phyloP scores from a whole-genome alignment of 1,140 invertebrate genomes.

The Vanessa tameamea region DNA sequence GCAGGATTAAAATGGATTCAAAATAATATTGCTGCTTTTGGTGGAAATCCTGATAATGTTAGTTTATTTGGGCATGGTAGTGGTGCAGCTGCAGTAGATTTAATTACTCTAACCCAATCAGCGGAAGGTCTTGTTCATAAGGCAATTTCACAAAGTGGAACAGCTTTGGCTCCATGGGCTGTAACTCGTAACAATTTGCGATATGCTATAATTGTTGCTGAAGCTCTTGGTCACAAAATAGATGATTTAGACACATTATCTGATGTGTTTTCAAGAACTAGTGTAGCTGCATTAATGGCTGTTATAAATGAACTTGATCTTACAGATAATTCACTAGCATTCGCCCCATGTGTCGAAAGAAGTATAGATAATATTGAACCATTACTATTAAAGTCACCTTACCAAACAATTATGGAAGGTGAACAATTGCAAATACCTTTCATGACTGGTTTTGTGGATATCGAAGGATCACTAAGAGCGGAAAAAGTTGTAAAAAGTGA shows the following conservation, averaged over 20 bases:
- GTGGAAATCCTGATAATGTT: conserved; percentile 93
- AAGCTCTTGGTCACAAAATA: conserved; percentile 61
- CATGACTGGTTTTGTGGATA: conserved; percentile 68
- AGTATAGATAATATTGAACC: conserved; percentile 48
- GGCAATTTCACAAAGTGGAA: conserved; percentile 80
- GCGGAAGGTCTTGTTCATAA: conserved; percentile 76
- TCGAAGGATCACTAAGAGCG: conserved; percentile 68
- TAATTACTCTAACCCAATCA: conserved; percentile 75
- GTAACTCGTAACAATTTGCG: conserved; percentile 63
- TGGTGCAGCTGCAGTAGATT: conserved; percentile 95
- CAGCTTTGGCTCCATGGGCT: conserved; percentile 77
- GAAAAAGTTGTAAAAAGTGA: conserved; percentile 52
- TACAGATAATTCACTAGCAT: conserved; percentile 63
- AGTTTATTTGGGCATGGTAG: conserved; percentile 96
- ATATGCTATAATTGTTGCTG: conserved; percentile 60
- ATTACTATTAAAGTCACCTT: conserved; percentile 62
- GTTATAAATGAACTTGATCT: conserved; percentile 67
- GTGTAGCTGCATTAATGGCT: conserved; percentile 64
- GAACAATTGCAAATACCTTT: conserved; percentile 60
- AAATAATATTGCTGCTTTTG: conserved; percentile 93
- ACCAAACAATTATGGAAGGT: conserved; percentile 49
- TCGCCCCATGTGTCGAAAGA: conserved; percentile 69
- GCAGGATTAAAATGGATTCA: conserved; percentile 94
- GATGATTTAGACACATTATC: conserved; percentile 53
- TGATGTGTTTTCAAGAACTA: conserved; percentile 59